phyloP scores from a whole-genome alignment of 1,140 invertebrate species.

The Parasteatoda tepidariorum region DNA sequence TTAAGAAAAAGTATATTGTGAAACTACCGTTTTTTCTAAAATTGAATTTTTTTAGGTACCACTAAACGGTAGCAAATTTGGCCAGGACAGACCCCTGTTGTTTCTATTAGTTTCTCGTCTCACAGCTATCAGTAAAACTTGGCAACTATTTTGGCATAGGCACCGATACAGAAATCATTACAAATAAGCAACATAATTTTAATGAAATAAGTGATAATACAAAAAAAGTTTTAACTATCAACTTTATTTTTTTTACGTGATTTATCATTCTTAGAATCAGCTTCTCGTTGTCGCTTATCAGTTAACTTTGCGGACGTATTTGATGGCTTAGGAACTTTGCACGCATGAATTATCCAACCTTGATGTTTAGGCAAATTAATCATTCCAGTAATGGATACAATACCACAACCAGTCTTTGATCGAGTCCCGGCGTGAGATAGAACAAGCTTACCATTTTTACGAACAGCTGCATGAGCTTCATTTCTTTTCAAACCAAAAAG shows the following conservation, averaged over 20 bases:
- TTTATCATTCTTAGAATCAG: neutral
- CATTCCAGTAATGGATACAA: constrained; percentile 16
- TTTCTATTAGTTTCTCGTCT: no score
- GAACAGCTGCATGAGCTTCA: constrained; percentile 38
- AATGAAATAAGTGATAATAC: no score
- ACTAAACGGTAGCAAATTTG: no score
- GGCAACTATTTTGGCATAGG: no score
- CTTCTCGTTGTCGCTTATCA: neutral
- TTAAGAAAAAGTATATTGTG: no score
- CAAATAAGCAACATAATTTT: no score
- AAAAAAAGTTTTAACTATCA: neutral
- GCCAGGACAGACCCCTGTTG: no score
- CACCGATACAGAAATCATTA: no score
- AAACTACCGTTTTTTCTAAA: no score
- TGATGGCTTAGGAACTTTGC: constrained; percentile 24
- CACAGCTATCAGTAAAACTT: no score
- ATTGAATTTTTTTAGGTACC: no score
- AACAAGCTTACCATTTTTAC: constrained; percentile 10
- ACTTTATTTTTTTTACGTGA: neutral
- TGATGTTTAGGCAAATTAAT: constrained; percentile 28
- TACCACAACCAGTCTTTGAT: constrained; percentile 37
- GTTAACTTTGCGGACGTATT: neutral
- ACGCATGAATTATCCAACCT: constrained; percentile 35
- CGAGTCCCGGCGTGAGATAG: constrained; percentile 23
- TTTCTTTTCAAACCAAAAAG: constrained; percentile 58